phyloP scores from a whole-genome alignment of 1,140 invertebrate genomes.

The Caenorhabditis tropicalis region DNA sequence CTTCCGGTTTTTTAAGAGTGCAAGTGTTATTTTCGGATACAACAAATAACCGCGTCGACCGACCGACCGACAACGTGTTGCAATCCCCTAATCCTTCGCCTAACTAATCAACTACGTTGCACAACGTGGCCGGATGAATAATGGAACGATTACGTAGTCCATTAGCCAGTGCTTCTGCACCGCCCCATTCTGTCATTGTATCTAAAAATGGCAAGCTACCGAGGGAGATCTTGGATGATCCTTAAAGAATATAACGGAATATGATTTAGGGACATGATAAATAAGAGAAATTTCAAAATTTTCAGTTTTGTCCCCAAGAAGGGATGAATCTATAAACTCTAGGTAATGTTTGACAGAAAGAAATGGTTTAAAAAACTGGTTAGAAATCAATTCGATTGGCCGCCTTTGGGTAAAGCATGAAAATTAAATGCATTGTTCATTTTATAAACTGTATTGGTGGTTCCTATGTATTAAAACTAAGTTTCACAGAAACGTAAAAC shows the following conservation, averaged over 20 bases:
- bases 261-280: not conserved
- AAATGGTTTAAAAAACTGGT: too few species aligned
- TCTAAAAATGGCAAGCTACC: not conserved
- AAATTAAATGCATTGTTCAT: too few species aligned
- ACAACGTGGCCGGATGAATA: not conserved
- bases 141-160: constrained; percentile 39
- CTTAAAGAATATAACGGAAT: not conserved
- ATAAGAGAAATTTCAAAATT: not conserved
- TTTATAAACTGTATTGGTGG: too few species aligned
- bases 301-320: too few species aligned
- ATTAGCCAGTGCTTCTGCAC: constrained; percentile 24
- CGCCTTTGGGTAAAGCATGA: too few species aligned
- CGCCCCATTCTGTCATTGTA: not conserved
- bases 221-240: not conserved
- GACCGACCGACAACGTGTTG: constrained; percentile 5
- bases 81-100: constrained; percentile 1
- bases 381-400: too few species aligned
- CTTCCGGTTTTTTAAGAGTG: constrained; percentile 16
- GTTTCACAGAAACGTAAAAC: too few species aligned
- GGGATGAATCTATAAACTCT: too few species aligned
- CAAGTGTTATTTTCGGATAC: constrained; percentile 19
- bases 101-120: constrained; percentile 2
- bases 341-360: too few species aligned
- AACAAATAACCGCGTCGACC: not conserved
- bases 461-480: too few species aligned